Evolutionary conservation across 1,140 invertebrate genomes (phyloP), one percentile per base, ranked within the genome.

Genomic region (Heliconius congener): DNA sequence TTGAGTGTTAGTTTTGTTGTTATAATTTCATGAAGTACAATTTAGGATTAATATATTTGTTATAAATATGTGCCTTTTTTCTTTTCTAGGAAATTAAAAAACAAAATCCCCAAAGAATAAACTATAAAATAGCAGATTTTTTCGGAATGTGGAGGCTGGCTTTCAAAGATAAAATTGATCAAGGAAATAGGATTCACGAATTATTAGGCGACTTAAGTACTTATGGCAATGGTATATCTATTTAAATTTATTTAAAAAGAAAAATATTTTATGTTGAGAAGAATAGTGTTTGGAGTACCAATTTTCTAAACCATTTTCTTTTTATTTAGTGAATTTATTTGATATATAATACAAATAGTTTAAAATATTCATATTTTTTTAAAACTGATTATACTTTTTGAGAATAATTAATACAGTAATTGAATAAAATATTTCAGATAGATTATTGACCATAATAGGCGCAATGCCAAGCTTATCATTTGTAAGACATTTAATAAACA

Each of bases 161-260:
- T 13, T 96, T 93, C 83, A 90, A 94, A 90, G 96, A 96, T 83
- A 96, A 95, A 87, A 90, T 95, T 83, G 95, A 96, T 77, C 90
- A 93, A 80, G 95, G 95, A 23, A 92, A 92, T 75, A 91, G 96
- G 57, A 87, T 96, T 6, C 77, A 90, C 50, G 91, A 95, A 13
- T 82, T 96, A 52, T 85, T 96, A 3, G 85, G 90, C 30, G 90
- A 94, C 77, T 86, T 95, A 50, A 88, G 90, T 34, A 90, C 89
- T 77, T 79, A 90, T 78, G 79, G 88, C 74, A 87, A 87, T 84
- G 91, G 94, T 93, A 85, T 19, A 16, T 23, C 13, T 39, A 57
- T 13, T 57, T 73, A 8, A 42, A 70, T 37, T 57, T 74, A 8
- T 30, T 57, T n/a, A 34, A 50, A 18, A 50, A 50, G 2, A 18